Evolutionary conservation across 2,888 invertebrate species (phyloP).

Genomic region (Caenorhabditis parvicauda): DNA sequence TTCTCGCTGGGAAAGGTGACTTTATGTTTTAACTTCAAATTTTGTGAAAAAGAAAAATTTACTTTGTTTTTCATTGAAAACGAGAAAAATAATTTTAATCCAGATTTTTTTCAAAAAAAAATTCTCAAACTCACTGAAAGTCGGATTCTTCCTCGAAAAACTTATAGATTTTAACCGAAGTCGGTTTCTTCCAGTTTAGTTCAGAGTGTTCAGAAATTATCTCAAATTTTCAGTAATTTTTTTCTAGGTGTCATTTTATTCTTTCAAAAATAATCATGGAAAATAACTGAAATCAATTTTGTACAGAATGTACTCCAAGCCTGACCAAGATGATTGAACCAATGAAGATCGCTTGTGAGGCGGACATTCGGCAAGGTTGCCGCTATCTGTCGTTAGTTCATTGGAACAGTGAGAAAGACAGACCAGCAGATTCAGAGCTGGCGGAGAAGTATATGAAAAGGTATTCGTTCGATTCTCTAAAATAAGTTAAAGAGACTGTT

Average conservation of each 20-base stretch:
- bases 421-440: conserved; percentile 40
- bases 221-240: too few species aligned
- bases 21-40: conserved; percentile 1
- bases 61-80: too few species aligned
- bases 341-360: conserved; percentile 52
- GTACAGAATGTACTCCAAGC: conserved; percentile 43
- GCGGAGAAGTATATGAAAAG: conserved; percentile 55
- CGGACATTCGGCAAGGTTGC: conserved; percentile 43
- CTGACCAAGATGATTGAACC: conserved; percentile 47
- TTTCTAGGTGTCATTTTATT: too few species aligned
- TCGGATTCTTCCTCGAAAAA: too few species aligned
- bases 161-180: too few species aligned
- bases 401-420: conserved; percentile 54
- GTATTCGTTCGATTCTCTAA: background rate
- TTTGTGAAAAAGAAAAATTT: background rate
- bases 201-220: too few species aligned
- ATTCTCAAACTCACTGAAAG: too few species aligned
- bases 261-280: background rate
- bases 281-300: background rate
- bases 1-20: conserved; percentile 67
- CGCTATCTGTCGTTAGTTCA: conserved; percentile 46
- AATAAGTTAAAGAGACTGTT: background rate
- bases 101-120: too few species aligned
- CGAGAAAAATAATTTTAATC: too few species aligned
- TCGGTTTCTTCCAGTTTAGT: too few species aligned